Percentiles rank a stretch among this genome's conserved stretches.
These are phyloP conservation scores for Meleagris gallopavo DNA, from an alignment of 2,113 vertebrate genomes.

Conservation along the genomic window DNA sequence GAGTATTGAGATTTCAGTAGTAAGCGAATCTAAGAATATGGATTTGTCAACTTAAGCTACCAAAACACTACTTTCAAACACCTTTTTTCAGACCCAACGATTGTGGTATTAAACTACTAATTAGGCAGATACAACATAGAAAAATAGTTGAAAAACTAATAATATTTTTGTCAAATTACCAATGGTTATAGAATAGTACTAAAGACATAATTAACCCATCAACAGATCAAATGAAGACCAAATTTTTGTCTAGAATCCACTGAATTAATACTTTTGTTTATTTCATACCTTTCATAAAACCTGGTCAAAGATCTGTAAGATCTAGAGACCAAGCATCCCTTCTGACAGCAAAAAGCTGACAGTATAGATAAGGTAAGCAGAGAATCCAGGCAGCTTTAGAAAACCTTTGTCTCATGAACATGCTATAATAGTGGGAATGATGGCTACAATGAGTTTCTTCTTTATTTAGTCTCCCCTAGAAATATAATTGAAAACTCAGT, in stretches of 20 bases:
- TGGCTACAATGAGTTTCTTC: background rate
- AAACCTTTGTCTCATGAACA: background rate
- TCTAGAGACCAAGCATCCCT: background rate
- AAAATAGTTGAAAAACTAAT: background rate
- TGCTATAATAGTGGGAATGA: background rate
- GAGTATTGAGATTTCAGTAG: background rate
- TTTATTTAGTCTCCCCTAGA: background rate
- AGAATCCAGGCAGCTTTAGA: background rate
- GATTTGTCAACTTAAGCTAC: background rate
- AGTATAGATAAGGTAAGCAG: background rate
- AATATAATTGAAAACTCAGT: background rate
- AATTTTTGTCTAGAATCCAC: background rate
- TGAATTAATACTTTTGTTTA: background rate
- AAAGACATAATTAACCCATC: background rate
- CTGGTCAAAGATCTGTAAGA: background rate
- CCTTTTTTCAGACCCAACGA: background rate
- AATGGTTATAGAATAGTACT: background rate
- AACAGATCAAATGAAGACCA: background rate
- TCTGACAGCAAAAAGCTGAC: background rate
- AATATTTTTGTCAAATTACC: background rate
- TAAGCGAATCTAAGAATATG: background rate
- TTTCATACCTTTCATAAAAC: background rate
- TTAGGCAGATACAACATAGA: background rate
- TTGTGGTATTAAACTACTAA: background rate
- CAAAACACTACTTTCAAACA: background rate